A percentile compares a stretch with the other conserved stretches of the same genome.
Evolutionary conservation across 2,797 vertebrate species (phyloP).

Genomic region (Alcedo quadribrachys): DNA sequence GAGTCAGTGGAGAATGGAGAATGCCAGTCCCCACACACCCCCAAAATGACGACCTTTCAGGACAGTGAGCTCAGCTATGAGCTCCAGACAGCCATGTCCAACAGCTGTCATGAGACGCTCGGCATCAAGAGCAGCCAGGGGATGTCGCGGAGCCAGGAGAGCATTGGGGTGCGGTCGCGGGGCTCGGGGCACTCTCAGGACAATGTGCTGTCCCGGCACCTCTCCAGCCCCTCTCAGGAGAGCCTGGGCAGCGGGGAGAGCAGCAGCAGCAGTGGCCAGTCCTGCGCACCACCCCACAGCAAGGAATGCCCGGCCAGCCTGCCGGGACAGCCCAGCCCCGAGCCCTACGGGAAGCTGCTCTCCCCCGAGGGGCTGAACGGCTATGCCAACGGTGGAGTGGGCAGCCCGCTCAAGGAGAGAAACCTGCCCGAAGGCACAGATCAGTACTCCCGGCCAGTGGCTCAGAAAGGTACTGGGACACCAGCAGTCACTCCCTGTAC

Average conservation of each 20-base stretch:
- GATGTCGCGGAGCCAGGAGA: conserved; percentile 87
- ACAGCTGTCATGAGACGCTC: conserved; percentile 82
- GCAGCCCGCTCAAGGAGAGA: conserved; percentile 82
- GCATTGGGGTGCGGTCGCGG: conserved; percentile 86
- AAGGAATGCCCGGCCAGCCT: background rate
- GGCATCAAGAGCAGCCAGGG: conserved; percentile 75
- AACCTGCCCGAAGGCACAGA: conserved; percentile 89
- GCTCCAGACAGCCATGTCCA: conserved; percentile 91
- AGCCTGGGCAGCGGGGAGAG: conserved; percentile 74
- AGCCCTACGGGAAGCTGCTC: background rate
- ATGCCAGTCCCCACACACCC: conserved; percentile 71
- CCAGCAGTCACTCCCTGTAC: conserved; percentile 46
- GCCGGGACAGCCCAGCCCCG: background rate
- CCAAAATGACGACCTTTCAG: conserved; percentile 90
- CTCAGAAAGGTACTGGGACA: conserved; percentile 16
- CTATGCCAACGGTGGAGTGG: background rate
- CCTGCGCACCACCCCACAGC: background rate
- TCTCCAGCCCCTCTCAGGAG: conserved; percentile 79
- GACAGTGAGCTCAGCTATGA: conserved; percentile 92
- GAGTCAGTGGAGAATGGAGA: conserved; percentile 80
- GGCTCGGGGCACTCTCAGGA: conserved; percentile 91
- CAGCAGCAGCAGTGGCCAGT: conserved; percentile 67
- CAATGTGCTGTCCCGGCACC: conserved; percentile 67
- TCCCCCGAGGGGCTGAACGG: conserved; percentile 28
- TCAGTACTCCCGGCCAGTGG: conserved; percentile 45